phyloP scores from a whole-genome alignment of 2,888 invertebrate genomes.

The Campoletis raptor region DNA sequence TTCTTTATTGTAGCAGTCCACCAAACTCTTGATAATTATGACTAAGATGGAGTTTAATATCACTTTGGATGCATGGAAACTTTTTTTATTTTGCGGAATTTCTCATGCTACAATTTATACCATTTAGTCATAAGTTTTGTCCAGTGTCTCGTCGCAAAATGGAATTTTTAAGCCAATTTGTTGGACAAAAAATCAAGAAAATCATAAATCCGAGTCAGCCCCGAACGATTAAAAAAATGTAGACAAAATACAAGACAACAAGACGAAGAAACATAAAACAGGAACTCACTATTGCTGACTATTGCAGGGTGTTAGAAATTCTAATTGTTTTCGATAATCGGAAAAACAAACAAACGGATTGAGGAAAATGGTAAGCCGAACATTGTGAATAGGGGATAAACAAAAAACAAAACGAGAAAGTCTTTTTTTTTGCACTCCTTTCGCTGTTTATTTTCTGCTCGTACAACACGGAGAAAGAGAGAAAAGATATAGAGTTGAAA shows the following conservation, averaged over 20 bases:
- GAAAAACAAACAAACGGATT: conserved; percentile 46
- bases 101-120: background rate
- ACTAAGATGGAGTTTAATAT: background rate
- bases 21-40: background rate
- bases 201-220: background rate
- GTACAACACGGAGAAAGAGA: background rate
- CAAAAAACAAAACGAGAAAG: conserved; percentile 48
- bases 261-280: background rate
- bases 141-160: background rate
- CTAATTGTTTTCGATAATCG: conserved; percentile 36
- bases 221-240: background rate
- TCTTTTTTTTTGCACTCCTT: conserved; percentile 1
- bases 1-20: background rate
- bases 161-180: background rate
- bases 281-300: conserved; percentile 28
- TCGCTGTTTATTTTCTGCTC: background rate
- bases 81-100: background rate
- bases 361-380: conserved; percentile 32
- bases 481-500: background rate
- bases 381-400: conserved; percentile 43
- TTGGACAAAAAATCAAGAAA: background rate
- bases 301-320: conserved; percentile 49
- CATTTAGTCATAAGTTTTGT: background rate
- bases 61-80: background rate
- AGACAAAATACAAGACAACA: background rate